Conservation (phyloP, 2,797 vertebrate genomes). For the Argentina silus region DNA sequence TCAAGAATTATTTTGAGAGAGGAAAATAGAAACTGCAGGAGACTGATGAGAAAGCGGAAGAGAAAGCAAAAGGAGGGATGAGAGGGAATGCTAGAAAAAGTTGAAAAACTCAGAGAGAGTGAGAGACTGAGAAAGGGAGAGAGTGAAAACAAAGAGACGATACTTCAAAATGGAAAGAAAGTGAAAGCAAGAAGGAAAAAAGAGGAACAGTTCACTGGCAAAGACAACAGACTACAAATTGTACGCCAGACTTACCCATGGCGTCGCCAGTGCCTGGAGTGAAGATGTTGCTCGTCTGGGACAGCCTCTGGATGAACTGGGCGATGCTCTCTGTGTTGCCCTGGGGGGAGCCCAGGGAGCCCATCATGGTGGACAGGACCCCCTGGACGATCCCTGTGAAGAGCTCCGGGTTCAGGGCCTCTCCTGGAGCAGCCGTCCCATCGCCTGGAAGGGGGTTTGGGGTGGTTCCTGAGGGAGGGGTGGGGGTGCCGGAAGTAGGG, state of each 20-base stretch:
- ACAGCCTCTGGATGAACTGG: conserved; percentile 91
- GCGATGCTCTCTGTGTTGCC: conserved; percentile 91
- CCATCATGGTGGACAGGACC: conserved; percentile 89
- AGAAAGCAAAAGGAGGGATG: background rate
- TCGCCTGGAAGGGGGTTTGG: conserved; percentile 36
- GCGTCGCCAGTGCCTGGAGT: conserved; percentile 88
- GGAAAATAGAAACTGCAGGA: too few relatives aligned
- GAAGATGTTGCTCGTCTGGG: conserved; percentile 89
- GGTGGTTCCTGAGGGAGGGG: conserved; percentile 37
- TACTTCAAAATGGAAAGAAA: background rate
- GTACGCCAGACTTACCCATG: conserved; percentile 70
- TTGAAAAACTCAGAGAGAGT: too few relatives aligned
- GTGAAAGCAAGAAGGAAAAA: background rate
- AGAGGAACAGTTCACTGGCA: background rate
- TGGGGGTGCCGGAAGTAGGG: conserved; percentile 43
- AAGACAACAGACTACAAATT: background rate
- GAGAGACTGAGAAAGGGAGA: background rate
- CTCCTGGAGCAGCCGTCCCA: conserved; percentile 47
- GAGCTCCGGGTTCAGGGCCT: conserved; percentile 86
- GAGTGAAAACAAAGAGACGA: conserved; percentile 5
- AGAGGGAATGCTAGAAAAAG: background rate
- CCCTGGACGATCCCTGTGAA: conserved; percentile 92
- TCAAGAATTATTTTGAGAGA: background rate
- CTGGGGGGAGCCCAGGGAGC: conserved; percentile 85
- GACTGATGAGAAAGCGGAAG: background rate